A percentile compares a stretch with the other conserved stretches of the same genome.
These are phyloP conservation scores for Halcyon senegalensis DNA, from an alignment of 2,113 vertebrate genomes.

Conservation along the genomic window DNA sequence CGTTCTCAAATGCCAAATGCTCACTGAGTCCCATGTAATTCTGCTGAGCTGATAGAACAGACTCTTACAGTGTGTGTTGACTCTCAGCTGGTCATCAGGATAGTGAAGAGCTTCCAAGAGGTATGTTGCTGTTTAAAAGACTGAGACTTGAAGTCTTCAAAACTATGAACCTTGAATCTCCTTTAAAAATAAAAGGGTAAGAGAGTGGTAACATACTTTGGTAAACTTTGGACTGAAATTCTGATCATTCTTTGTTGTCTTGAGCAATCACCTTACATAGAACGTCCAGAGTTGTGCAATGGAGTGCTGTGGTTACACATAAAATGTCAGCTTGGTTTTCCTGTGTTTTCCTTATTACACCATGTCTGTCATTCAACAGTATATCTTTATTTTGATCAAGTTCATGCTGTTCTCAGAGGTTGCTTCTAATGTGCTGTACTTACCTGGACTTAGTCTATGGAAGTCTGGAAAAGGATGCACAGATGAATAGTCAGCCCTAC, in stretches of 20 bases:
- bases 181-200: not conserved
- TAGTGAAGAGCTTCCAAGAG: not conserved
- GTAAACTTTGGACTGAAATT: conserved; percentile 10
- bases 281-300: not conserved
- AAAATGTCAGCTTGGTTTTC: not conserved
- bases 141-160: not conserved
- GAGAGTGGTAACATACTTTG: not conserved
- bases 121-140: not conserved
- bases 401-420: not conserved
- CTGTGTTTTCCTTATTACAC: not conserved
- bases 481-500: not conserved
- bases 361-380: not conserved
- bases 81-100: not conserved
- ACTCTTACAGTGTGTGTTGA: not conserved
- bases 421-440: not conserved
- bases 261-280: not conserved
- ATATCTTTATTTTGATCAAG: not conserved
- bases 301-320: not conserved
- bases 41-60: conserved; percentile 14
- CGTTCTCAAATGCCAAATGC: not conserved
- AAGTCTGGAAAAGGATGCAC: not conserved
- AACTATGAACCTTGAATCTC: not conserved
- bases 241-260: not conserved
- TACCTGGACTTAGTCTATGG: not conserved
- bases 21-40: not conserved